A percentile compares a stretch with the other conserved stretches of the same genome.
phyloP scores from a whole-genome alignment of 1,140 invertebrate species.

The Drosophila takahashii region DNA sequence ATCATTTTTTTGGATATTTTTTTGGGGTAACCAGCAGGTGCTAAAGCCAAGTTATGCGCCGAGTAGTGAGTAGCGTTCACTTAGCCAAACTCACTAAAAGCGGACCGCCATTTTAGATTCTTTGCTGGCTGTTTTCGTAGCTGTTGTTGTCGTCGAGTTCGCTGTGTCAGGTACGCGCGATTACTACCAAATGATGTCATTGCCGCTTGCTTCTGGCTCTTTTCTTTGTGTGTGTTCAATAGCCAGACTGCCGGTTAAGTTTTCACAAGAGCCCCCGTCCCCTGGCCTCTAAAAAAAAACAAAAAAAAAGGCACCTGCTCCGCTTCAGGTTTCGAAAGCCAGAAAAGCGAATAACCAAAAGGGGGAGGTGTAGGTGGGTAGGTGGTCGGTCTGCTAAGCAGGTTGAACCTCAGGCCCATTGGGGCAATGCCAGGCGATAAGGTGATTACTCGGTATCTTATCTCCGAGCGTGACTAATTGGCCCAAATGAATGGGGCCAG shows the following conservation, averaged over 20 bases:
- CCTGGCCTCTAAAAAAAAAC: background rate
- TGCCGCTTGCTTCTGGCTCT: slow-evolving; percentile 51
- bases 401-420: slow-evolving; percentile 49
- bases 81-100: slow-evolving; percentile 47
- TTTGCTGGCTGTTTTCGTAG: slow-evolving; percentile 45
- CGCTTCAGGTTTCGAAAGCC: slow-evolving; percentile 49
- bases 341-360: slow-evolving; percentile 27
- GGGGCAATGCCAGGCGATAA: slow-evolving; percentile 69
- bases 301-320: slow-evolving; percentile 60
- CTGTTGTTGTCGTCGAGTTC: slow-evolving; percentile 44
- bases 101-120: slow-evolving; percentile 64
- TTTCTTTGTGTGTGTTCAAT: slow-evolving; percentile 54
- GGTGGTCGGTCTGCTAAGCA: slow-evolving; percentile 15
- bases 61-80: slow-evolving; percentile 34
- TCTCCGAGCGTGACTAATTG: slow-evolving; percentile 75
- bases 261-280: slow-evolving; percentile 29
- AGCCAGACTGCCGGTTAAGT: slow-evolving; percentile 58
- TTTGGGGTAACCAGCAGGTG: slow-evolving; percentile 30
- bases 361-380: slow-evolving; percentile 8
- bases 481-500: slow-evolving; percentile 56
- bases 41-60: slow-evolving; percentile 15
- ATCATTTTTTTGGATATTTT: background rate
- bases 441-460: slow-evolving; percentile 75
- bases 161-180: slow-evolving; percentile 49
- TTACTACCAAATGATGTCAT: slow-evolving; percentile 74